Percentiles rank a stretch among this genome's conserved stretches.
Evolutionary conservation across 2,888 invertebrate species (phyloP).

Genomic region (Tenthredo distinguenda): DNA sequence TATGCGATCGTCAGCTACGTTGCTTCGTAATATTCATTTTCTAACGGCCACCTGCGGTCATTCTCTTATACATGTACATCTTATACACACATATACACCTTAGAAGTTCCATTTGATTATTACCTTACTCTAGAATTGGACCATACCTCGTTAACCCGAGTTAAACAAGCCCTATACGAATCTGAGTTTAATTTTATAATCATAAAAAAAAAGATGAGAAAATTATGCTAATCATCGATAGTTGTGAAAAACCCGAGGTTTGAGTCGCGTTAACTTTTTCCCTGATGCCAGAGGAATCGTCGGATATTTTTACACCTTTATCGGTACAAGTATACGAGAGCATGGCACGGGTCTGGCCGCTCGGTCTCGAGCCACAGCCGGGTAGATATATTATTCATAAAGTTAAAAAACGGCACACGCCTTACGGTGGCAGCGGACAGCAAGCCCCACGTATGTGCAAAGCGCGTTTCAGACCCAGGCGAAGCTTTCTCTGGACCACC

Average conservation of each 20-base stretch:
- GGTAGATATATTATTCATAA: slow-evolving; percentile 51
- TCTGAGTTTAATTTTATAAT: background rate
- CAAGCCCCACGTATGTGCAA: slow-evolving; percentile 55
- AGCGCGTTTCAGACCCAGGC: slow-evolving; percentile 57
- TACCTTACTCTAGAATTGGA: slow-evolving; percentile 1
- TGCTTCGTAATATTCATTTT: slow-evolving; percentile 49
- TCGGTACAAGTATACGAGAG: background rate
- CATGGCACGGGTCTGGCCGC: slow-evolving; percentile 16
- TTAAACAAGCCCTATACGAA: background rate
- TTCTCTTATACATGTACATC: background rate
- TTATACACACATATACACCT: background rate
- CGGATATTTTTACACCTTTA: background rate
- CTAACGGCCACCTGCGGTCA: slow-evolving; percentile 49
- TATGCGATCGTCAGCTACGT: background rate
- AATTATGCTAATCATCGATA: background rate
- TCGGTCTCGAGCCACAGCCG: slow-evolving; percentile 3
- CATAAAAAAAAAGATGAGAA: background rate
- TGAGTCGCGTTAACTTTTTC: background rate
- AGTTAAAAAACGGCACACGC: slow-evolving; percentile 74
- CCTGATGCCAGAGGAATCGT: background rate
- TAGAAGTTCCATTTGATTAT: slow-evolving; percentile 44
- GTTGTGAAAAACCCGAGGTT: background rate
- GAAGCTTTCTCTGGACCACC: slow-evolving; percentile 77
- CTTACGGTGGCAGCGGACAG: slow-evolving; percentile 72
- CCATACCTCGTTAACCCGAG: background rate